Evolutionary conservation across 35 echinoderm and acorn worm species (phyloP), one percentile per base, ranked within the genome.

Genomic region (Hemicentrotus pulcherrimus): DNA sequence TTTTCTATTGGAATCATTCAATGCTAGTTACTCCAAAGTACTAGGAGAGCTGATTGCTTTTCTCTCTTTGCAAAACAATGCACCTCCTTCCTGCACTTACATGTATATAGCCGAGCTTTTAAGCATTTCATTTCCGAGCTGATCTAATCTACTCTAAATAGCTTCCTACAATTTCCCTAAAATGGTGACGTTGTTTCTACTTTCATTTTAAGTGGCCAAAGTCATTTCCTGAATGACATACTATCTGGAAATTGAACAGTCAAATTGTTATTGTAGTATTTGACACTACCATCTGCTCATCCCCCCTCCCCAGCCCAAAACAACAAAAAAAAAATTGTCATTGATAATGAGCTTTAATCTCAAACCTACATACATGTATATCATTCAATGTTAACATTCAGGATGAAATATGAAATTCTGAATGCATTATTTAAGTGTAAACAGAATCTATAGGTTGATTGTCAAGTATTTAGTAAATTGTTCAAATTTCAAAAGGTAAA

Each of bases 101-200:
- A n/a, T n/a, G n/a, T n/a, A n/a, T n/a, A n/a, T n/a, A 78, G 65
- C 65, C 15, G 28, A 78, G 65, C 22, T 78, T 78, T 78, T 78
- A 5, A 78, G 65, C 65, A 78, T 22, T 78, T 78, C 65, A 78
- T 78, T 78, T 78, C 65, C 65, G 5, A 78, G 24, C 65, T 78
- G 65, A 78, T 78, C 19, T 78, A 78, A 78, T 78, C 65, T 78
- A 78, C 65, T 78, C 65, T n/a, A 78, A 78, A 78, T 78, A 78
- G 65, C 65, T 78, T 78, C 65, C 65, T 78, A 6, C 8, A 8
- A n/a, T 78, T 78, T 78, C 65, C 65, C 24, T 28, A 78, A 4
- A 28, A 78, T 28, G 65, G 19, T 78, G 65, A 78, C 6, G 65
- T 78, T 78, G 24, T 78, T n/a, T 78, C 22, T n/a, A 28, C 28